Conservation (phyloP, 2,888 invertebrate species). For the Esperia sulphurella region DNA sequence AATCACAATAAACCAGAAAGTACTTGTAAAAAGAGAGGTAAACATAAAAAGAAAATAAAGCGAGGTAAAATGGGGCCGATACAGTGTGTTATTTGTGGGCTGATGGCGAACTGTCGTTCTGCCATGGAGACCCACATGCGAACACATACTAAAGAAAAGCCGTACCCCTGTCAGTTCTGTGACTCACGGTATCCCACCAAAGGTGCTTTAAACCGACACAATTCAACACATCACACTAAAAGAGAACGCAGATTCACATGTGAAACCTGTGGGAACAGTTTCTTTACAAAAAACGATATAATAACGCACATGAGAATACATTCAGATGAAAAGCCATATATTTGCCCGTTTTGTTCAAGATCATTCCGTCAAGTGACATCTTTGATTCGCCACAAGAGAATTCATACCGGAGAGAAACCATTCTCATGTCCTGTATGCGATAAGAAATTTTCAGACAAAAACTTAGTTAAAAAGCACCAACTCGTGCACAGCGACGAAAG, state of each 20-base stretch:
- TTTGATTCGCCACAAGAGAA: constrained; percentile 57
- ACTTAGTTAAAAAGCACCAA: constrained; percentile 54
- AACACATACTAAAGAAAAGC: constrained; percentile 65
- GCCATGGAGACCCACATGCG: constrained; percentile 61
- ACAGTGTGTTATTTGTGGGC: constrained; percentile 56
- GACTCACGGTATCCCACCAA: constrained; percentile 46
- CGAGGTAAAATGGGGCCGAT: constrained; percentile 39
- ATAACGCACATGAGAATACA: constrained; percentile 62
- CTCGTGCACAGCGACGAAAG: constrained; percentile 69
- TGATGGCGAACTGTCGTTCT: constrained; percentile 43
- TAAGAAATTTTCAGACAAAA: constrained; percentile 54
- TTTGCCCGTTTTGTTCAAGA: constrained; percentile 53
- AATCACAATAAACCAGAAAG: constrained; percentile 9
- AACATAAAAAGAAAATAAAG: constrained; percentile 23
- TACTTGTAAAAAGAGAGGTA: constrained; percentile 17
- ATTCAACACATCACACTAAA: constrained; percentile 42
- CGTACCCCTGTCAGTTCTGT: constrained; percentile 51
- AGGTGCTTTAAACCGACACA: constrained; percentile 55
- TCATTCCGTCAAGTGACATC: constrained; percentile 59
- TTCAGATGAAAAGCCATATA: constrained; percentile 59
- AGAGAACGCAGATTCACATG: constrained; percentile 60
- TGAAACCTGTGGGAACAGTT: constrained; percentile 65
- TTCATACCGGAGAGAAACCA: constrained; percentile 68
- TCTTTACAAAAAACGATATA: constrained; percentile 58
- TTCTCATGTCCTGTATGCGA: constrained; percentile 55